Evolutionary conservation across 2,888 invertebrate genomes (phyloP).

Genomic region (Euspilapteryx auroguttella): DNA sequence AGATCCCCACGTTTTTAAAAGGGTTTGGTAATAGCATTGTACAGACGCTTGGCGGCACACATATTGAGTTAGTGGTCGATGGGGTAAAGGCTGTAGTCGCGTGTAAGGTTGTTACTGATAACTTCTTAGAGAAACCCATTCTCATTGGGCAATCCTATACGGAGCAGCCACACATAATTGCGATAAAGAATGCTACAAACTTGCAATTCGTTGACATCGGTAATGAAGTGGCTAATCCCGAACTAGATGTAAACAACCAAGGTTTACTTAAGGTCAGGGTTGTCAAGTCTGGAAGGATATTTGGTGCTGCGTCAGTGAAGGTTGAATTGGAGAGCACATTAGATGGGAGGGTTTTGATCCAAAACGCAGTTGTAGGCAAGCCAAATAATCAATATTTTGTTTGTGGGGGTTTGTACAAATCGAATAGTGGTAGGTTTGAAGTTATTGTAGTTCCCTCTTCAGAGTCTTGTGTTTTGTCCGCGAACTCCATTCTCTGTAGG

Average conservation of each 20-base stretch:
- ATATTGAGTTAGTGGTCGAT: slow-evolving; percentile 3
- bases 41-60: slow-evolving; percentile 2
- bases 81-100: slow-evolving; percentile 5
- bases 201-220: slow-evolving; percentile 5
- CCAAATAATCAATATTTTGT: slow-evolving; percentile 3
- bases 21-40: slow-evolving; percentile 7
- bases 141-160: slow-evolving; percentile 7
- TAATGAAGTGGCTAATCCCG: background rate
- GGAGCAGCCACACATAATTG: slow-evolving; percentile 6
- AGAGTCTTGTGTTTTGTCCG: background rate
- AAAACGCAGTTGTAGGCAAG: slow-evolving; percentile 5
- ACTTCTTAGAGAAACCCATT: slow-evolving; percentile 4
- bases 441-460: background rate
- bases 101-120: slow-evolving; percentile 5
- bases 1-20: slow-evolving; percentile 1
- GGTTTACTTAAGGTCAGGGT: background rate
- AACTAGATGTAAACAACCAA: background rate
- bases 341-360: background rate
- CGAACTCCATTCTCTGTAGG: background rate
- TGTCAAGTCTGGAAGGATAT: background rate
- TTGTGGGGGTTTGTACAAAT: slow-evolving; percentile 3
- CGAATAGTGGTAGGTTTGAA: background rate
- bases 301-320: slow-evolving; percentile 1
- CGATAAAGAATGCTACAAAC: slow-evolving; percentile 5
- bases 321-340: background rate